A percentile compares a stretch with the other conserved stretches of the same genome.
Conservation (phyloP, 2,113 vertebrate genomes). For the Marmota flaviventris region DNA sequence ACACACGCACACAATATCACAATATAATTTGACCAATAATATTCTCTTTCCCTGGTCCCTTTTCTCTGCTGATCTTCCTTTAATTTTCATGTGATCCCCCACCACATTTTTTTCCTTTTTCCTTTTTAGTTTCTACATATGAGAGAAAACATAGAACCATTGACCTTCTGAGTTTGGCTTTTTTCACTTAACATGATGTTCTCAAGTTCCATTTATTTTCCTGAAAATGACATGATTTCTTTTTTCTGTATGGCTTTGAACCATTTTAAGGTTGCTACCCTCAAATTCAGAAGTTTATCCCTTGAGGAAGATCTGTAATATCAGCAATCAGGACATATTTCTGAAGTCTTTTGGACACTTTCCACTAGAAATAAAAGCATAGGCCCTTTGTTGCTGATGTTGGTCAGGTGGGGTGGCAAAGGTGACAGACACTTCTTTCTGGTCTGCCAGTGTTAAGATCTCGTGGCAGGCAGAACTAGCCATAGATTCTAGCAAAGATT, state of each 20-base stretch:
- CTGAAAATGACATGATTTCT: too few species aligned
- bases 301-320: slow-evolving; percentile 11
- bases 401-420: not conserved
- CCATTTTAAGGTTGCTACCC: not conserved
- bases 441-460: not conserved
- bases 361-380: not conserved
- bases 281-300: slow-evolving; percentile 14
- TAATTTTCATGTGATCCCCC: too few species aligned
- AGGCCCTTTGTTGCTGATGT: not conserved
- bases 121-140: too few species aligned
- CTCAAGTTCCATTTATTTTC: too few species aligned
- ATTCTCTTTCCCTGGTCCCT: too few species aligned
- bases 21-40: too few species aligned
- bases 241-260: not conserved
- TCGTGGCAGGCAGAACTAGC: not conserved
- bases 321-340: not conserved
- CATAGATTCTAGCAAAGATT: slow-evolving; percentile 13
- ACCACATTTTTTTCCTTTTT: too few species aligned
- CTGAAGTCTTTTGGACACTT: not conserved
- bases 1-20: too few species aligned
- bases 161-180: too few species aligned
- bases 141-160: too few species aligned
- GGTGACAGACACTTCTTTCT: not conserved
- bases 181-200: too few species aligned
- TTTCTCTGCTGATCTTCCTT: too few species aligned